These are phyloP conservation scores for Triplophysa dalaica DNA, from an alignment of 2,113 vertebrate species.

Conservation along the genomic window DNA sequence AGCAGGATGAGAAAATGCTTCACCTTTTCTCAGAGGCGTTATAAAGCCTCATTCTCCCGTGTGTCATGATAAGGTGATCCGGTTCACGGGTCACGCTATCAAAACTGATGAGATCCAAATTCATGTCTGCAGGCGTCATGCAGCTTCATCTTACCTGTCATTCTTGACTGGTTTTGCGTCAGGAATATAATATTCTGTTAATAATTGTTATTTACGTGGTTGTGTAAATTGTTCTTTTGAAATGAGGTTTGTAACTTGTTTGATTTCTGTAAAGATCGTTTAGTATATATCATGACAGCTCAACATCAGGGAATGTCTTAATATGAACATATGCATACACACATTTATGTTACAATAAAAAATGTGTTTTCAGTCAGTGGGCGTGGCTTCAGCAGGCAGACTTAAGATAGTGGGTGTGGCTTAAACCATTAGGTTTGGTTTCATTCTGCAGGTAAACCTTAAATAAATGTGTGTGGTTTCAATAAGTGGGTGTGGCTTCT, in stretches of 20 bases:
- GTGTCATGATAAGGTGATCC: background rate
- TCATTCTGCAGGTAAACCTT: background rate
- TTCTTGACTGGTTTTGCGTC: background rate
- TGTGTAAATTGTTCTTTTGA: too few species aligned
- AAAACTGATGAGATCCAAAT: constrained; percentile 19
- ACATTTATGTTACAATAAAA: background rate
- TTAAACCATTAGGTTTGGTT: background rate
- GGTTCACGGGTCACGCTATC: background rate
- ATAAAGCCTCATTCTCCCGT: constrained; percentile 15
- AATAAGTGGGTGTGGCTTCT: background rate
- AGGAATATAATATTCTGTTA: background rate
- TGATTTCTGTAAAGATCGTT: too few species aligned
- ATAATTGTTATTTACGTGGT: background rate
- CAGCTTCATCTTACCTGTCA: background rate
- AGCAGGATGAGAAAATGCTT: background rate
- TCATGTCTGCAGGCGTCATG: background rate
- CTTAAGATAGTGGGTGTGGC: too few species aligned
- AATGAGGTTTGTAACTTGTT: too few species aligned
- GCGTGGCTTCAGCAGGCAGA: too few species aligned
- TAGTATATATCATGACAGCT: too few species aligned
- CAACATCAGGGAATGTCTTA: too few species aligned
- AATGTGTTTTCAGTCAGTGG: too few species aligned
- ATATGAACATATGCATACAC: background rate
- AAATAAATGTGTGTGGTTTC: background rate
- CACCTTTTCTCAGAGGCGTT: background rate